These are phyloP conservation scores for Drosophila oshimai DNA, from an alignment of 1,140 invertebrate genomes.

Conservation along the genomic window DNA sequence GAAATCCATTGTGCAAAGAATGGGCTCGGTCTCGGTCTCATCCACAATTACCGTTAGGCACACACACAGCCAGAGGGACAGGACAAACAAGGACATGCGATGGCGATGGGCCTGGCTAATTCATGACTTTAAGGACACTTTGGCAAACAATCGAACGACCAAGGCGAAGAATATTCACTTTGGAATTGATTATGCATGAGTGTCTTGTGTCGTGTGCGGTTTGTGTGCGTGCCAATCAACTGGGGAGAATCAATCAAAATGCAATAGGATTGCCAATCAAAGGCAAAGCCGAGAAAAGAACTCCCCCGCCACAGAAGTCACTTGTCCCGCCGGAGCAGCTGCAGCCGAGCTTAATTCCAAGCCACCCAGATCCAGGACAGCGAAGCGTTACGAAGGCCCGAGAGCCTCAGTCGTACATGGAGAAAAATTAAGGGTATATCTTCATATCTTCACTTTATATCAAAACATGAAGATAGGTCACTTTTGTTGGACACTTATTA, in stretches of 20 bases:
- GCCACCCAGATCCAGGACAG: background rate
- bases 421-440: too few relatives aligned
- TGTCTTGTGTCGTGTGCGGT: slow-evolving; percentile 29
- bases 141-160: slow-evolving; percentile 55
- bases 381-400: slow-evolving; percentile 18
- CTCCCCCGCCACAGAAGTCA: slow-evolving; percentile 10
- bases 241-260: slow-evolving; percentile 69
- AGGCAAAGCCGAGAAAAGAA: slow-evolving; percentile 8
- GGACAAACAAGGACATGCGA: slow-evolving; percentile 44
- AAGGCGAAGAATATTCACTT: slow-evolving; percentile 45
- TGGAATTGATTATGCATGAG: slow-evolving; percentile 69
- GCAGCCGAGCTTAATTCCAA: slow-evolving; percentile 3
- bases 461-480: too few relatives aligned
- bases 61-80: slow-evolving; percentile 9
- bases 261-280: slow-evolving; percentile 68
- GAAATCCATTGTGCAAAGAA: slow-evolving; percentile 33
- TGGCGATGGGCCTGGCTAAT: slow-evolving; percentile 61
- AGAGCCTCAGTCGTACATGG: background rate
- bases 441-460: too few relatives aligned
- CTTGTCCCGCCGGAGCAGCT: slow-evolving; percentile 7
- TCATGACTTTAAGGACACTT: slow-evolving; percentile 71
- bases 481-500: too few relatives aligned
- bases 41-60: slow-evolving; percentile 69
- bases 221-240: slow-evolving; percentile 57
- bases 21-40: slow-evolving; percentile 5